Evolutionary conservation across 2,797 vertebrate genomes (phyloP).

Genomic region (Sebastolobus altivelis): DNA sequence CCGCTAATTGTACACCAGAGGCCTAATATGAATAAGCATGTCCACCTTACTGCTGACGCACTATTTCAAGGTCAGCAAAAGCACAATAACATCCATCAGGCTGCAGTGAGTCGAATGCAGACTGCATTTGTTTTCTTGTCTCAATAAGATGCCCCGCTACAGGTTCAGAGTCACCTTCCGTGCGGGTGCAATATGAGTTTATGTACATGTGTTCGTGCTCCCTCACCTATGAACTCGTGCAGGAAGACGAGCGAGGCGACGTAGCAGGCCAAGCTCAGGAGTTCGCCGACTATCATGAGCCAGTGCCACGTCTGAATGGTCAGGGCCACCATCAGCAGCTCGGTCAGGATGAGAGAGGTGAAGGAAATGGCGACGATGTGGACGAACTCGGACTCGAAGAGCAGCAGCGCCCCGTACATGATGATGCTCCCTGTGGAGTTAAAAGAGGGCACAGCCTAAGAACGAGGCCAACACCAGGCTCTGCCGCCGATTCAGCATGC

Average conservation of each 20-base stretch:
- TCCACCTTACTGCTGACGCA: conserved; percentile 60
- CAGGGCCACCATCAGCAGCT: conserved; percentile 98
- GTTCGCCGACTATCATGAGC: conserved; percentile 98
- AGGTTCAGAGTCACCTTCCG: neutral
- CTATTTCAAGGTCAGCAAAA: conserved; percentile 61
- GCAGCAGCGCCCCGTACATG: conserved; percentile 96
- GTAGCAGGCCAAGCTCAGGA: conserved; percentile 96
- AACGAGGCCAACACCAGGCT: neutral
- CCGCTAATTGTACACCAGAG: conserved; percentile 64
- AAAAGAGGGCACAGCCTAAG: neutral
- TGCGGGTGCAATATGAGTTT: neutral
- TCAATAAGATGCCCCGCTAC: neutral
- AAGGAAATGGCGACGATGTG: conserved; percentile 99
- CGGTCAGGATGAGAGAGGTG: conserved; percentile 97
- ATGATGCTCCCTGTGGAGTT: conserved; percentile 93
- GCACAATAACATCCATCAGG: conserved; percentile 42
- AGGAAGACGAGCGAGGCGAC: conserved; percentile 97
- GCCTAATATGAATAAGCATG: conserved; percentile 20
- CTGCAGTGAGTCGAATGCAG: neutral
- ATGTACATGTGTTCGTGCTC: neutral
- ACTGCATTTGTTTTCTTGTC: neutral
- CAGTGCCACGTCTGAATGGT: conserved; percentile 99
- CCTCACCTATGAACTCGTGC: conserved; percentile 96
- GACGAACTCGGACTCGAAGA: conserved; percentile 98
- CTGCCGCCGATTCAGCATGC: neutral